A percentile compares a stretch with the other conserved stretches of the same genome.
phyloP scores from a whole-genome alignment of 2,888 invertebrate species.

The Yponomeuta sedellus region DNA sequence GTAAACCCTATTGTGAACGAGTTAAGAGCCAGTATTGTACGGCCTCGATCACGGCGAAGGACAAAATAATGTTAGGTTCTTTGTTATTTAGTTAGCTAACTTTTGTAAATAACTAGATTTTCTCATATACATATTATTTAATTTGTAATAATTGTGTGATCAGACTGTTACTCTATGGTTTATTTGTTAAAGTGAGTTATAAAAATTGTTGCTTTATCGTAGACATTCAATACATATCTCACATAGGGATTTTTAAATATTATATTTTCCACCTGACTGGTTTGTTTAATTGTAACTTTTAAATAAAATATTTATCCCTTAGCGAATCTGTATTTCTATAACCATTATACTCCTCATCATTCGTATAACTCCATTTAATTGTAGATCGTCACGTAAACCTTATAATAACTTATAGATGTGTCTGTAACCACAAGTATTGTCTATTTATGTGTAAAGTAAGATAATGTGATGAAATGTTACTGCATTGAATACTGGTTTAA shows the following conservation, averaged over 20 bases:
- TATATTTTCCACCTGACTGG: slow-evolving; percentile 34
- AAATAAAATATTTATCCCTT: slow-evolving; percentile 25
- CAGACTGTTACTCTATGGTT: slow-evolving; percentile 74
- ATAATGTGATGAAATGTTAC: slow-evolving; percentile 67
- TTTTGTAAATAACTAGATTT: slow-evolving; percentile 72
- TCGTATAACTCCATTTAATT: slow-evolving; percentile 44
- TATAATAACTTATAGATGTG: slow-evolving; percentile 43
- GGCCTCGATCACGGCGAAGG: slow-evolving; percentile 29
- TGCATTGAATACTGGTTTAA: slow-evolving; percentile 71
- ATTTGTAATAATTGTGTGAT: slow-evolving; percentile 75
- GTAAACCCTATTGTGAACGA: neutral
- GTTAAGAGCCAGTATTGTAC: neutral
- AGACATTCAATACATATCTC: slow-evolving; percentile 63
- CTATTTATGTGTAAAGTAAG: slow-evolving; percentile 52
- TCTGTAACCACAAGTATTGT: slow-evolving; percentile 62
- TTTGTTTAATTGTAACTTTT: slow-evolving; percentile 40
- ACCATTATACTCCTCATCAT: slow-evolving; percentile 40
- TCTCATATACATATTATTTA: slow-evolving; percentile 68
- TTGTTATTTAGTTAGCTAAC: slow-evolving; percentile 77
- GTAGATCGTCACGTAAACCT: slow-evolving; percentile 33
- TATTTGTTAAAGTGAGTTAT: slow-evolving; percentile 68
- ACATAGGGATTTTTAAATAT: slow-evolving; percentile 45
- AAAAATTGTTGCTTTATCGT: slow-evolving; percentile 60
- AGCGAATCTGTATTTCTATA: slow-evolving; percentile 40
- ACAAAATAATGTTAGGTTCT: slow-evolving; percentile 67